Evolutionary conservation across 2,797 vertebrate genomes (phyloP).

Genomic region (Limosa lapponica): DNA sequence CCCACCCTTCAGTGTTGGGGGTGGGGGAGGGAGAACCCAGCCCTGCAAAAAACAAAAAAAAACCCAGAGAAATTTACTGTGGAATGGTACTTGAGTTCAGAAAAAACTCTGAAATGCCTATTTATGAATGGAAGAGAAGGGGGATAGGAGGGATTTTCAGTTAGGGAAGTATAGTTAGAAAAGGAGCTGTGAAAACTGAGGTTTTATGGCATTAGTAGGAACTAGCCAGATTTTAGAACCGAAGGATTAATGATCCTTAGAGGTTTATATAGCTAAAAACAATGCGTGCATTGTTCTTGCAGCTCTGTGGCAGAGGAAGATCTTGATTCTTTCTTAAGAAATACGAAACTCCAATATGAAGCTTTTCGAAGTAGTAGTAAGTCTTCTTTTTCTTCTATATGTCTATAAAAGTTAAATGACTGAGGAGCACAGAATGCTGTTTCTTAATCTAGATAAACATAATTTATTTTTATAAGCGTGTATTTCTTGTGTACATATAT

Average conservation of each 20-base stretch:
- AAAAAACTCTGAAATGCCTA: background rate
- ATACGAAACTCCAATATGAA: conserved; percentile 90
- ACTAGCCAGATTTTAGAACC: background rate
- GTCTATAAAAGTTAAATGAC: background rate
- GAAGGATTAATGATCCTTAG: background rate
- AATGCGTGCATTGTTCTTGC: conserved; percentile 19
- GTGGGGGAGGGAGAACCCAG: background rate
- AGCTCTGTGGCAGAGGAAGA: conserved; percentile 86
- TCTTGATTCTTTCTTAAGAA: conserved; percentile 88
- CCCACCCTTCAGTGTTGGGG: background rate
- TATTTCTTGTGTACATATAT: fast-evolving
- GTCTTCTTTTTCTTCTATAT: conserved; percentile 56
- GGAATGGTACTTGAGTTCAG: background rate
- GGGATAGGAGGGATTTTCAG: background rate
- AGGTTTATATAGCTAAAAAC: background rate
- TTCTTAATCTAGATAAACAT: background rate
- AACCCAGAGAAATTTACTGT: background rate
- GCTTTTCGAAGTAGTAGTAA: conserved; percentile 92
- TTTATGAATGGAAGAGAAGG: background rate
- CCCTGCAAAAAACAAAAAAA: fast-evolving
- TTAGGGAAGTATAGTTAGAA: background rate
- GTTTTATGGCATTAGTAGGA: background rate
- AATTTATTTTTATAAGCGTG: background rate
- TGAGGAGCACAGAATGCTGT: background rate
- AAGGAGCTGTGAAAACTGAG: background rate